Evolutionary conservation across 2,797 vertebrate species (phyloP), one percentile per base, ranked within the genome.

Genomic region (Paratrypauchen microcephalus): DNA sequence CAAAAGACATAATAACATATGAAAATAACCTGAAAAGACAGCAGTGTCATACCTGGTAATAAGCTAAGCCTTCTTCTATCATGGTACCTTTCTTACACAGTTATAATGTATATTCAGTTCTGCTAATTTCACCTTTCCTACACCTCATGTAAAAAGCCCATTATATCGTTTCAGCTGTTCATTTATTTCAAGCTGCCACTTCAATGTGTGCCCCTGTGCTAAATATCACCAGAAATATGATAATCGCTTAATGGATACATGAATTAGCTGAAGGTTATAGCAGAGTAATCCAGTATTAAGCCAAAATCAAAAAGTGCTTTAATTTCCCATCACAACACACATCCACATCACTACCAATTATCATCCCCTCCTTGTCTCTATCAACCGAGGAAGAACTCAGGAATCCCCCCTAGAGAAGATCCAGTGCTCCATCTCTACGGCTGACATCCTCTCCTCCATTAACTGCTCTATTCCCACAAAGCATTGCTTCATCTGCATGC

Each of bases 81-180:
- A 36, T 9, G 32, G 32, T 8, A 36, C 8, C 32, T 36, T 36
- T 1, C 5, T 6, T 6, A 32, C 30, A 32, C 30, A 32, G 30
- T 6, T 32, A 32, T 32, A 32, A 32, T 32, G 30, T 32, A 32
- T 32, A 32, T 32, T 32, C 30, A 23, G 3, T 11, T 62, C 83
- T 83, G 76, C 67, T 70, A 80, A 84, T 81, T 26, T 66, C 74
- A 84, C 82, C 78, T 83, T 83, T 72, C 52, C 63, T 62, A 55
- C 30, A 59, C 56, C 66, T 68, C 65, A 57, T 81, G 74, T 66
- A 28, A 71, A 61, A 64, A 55, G n/a, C 36, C 57, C 39, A 52
- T n/a, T n/a, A n/a, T n/a, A 18, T 59, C 57, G 8, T 36, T 36
- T 9, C 8, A 9, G 56, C 36, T 57, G 32, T 58, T 61, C 55